Percentiles rank a stretch among this genome's conserved stretches.
These are phyloP conservation scores for Drosophila histrio DNA, from an alignment of 2,888 invertebrate genomes.

Conservation along the genomic window DNA sequence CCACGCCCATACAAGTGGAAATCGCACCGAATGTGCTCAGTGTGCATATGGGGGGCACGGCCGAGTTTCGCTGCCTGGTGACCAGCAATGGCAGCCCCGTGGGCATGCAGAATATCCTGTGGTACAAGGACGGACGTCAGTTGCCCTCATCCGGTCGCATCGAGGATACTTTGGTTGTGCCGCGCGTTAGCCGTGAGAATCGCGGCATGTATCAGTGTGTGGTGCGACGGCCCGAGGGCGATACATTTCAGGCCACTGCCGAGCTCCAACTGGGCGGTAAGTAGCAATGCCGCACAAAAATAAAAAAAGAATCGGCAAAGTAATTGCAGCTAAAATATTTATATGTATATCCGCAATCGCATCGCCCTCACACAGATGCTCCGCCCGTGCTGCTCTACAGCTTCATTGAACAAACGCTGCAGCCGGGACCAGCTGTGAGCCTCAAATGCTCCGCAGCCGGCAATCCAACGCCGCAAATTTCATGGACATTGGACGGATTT, in stretches of 20 bases:
- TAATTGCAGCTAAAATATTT: slow-evolving; percentile 66
- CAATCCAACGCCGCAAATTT: slow-evolving; percentile 91
- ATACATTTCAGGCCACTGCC: slow-evolving; percentile 90
- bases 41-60: slow-evolving; percentile 90
- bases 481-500: slow-evolving; percentile 91
- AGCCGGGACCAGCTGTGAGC: slow-evolving; percentile 91
- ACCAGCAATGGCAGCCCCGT: slow-evolving; percentile 86
- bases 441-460: slow-evolving; percentile 91
- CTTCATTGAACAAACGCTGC: slow-evolving; percentile 91
- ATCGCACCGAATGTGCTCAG: slow-evolving; percentile 88
- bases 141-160: slow-evolving; percentile 88
- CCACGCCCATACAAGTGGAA: slow-evolving; percentile 88
- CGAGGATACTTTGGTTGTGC: slow-evolving; percentile 87
- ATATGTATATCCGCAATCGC: slow-evolving; percentile 57
- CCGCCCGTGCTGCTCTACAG: slow-evolving; percentile 90
- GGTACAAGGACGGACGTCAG: slow-evolving; percentile 89
- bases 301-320: slow-evolving; percentile 21
- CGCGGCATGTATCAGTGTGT: slow-evolving; percentile 92
- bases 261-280: slow-evolving; percentile 90
- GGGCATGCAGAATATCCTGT: slow-evolving; percentile 86
- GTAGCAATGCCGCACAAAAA: slow-evolving; percentile 56
- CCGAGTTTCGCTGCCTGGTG: slow-evolving; percentile 88
- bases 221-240: slow-evolving; percentile 89
- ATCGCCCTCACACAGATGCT: slow-evolving; percentile 86
- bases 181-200: slow-evolving; percentile 89